phyloP scores from a whole-genome alignment of 2,888 invertebrate genomes.

The Tenthredo scrophulariae region DNA sequence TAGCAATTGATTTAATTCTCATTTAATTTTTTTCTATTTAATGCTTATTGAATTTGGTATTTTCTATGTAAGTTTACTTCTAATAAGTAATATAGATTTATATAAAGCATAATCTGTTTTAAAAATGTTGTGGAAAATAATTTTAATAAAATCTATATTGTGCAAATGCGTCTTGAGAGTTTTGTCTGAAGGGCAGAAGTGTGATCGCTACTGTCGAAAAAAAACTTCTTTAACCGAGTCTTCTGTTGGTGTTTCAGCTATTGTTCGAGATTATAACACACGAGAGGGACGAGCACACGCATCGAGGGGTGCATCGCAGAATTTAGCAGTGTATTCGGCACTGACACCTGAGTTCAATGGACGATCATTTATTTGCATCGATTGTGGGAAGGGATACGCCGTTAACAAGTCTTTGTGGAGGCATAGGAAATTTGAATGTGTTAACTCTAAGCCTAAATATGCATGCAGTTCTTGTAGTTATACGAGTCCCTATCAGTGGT shows the following conservation, averaged over 20 bases:
- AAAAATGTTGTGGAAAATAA: background rate
- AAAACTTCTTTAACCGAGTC: slow-evolving; percentile 1
- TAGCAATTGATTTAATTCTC: background rate
- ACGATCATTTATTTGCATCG: slow-evolving; percentile 65
- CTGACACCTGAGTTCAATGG: slow-evolving; percentile 19
- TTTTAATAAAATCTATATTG: slow-evolving; percentile 23
- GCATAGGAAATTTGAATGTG: slow-evolving; percentile 73
- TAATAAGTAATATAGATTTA: background rate
- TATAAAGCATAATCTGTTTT: background rate
- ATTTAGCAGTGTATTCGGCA: background rate
- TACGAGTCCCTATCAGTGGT: slow-evolving; percentile 73
- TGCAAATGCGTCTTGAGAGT: slow-evolving; percentile 5
- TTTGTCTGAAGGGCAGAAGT: background rate
- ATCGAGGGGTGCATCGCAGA: background rate
- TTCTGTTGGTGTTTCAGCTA: slow-evolving; percentile 34
- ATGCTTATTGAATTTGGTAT: background rate
- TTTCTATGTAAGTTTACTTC: background rate
- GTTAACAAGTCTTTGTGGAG: slow-evolving; percentile 73
- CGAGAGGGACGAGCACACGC: background rate
- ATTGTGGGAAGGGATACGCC: slow-evolving; percentile 72
- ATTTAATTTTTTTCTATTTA: background rate
- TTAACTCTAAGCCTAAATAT: slow-evolving; percentile 71
- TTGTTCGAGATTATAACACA: slow-evolving; percentile 9
- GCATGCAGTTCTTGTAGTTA: slow-evolving; percentile 70
- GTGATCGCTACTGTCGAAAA: background rate